These are phyloP conservation scores for Dendropsophus ebraccatus DNA, from an alignment of 2,113 vertebrate species.

Conservation along the genomic window DNA sequence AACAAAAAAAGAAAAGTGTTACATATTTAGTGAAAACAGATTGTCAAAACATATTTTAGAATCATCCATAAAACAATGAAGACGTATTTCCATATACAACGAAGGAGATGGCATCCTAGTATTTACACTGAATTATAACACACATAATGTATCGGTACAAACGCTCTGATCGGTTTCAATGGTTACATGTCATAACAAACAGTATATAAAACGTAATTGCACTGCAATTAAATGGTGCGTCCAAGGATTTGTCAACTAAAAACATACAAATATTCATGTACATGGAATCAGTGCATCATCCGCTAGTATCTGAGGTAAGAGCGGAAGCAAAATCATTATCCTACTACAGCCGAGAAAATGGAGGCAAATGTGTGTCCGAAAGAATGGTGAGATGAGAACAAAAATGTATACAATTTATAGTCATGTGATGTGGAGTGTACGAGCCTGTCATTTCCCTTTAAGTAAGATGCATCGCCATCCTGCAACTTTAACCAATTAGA, in stretches of 20 bases:
- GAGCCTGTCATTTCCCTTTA: not conserved
- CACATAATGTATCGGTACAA: not conserved
- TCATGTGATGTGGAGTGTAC: not conserved
- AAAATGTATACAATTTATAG: not conserved
- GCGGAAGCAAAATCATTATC: not conserved
- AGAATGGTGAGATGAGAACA: not conserved
- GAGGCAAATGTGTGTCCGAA: not conserved
- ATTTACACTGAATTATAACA: constrained; percentile 32
- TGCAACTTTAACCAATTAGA: not conserved
- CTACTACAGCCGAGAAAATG: not conserved
- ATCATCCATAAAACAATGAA: constrained; percentile 8
- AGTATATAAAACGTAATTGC: not conserved
- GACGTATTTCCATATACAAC: not conserved
- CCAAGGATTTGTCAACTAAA: constrained; percentile 9
- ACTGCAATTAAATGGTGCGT: not conserved
- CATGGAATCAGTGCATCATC: constrained; percentile 35
- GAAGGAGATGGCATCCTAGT: not conserved
- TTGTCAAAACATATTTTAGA: constrained; percentile 19
- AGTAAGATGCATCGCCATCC: not conserved
- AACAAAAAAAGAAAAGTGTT: not conserved
- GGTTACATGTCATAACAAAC: constrained; percentile 4
- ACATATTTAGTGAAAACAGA: constrained; percentile 23
- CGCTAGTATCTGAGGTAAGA: constrained; percentile 23
- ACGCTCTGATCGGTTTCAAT: not conserved
- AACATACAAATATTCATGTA: constrained; percentile 20